Conservation (phyloP, 2,113 vertebrate species). For the Enhydra lutris region DNA sequence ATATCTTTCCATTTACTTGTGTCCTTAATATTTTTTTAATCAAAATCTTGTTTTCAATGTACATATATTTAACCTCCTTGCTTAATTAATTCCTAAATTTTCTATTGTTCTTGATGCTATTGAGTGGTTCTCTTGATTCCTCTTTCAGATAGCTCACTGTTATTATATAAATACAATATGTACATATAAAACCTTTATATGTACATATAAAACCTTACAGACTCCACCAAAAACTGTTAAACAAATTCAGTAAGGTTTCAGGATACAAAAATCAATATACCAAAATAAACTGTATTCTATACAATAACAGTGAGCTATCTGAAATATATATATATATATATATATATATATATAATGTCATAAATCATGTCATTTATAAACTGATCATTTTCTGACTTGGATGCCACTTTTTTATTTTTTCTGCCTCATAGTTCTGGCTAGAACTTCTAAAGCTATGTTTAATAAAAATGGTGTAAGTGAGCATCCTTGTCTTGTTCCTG, state of each 20-base stretch:
- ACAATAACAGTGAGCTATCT: too few relatives aligned
- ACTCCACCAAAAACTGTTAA: not conserved
- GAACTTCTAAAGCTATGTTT: not conserved
- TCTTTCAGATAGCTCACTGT: not conserved
- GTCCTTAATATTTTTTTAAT: not conserved
- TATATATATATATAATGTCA: too few relatives aligned
- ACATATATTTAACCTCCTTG: not conserved
- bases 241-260: not conserved
- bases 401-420: not conserved
- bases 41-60: not conserved
- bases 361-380: not conserved
- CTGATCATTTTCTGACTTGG: not conserved
- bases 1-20: not conserved
- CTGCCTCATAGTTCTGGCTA: not conserved
- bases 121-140: not conserved
- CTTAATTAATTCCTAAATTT: not conserved
- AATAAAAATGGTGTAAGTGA: not conserved
- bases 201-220: not conserved
- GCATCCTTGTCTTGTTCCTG: not conserved
- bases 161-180: not conserved
- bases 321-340: too few relatives aligned
- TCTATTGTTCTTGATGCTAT: not conserved
- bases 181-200: not conserved
- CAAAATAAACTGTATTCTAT: not conserved
- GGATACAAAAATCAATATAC: not conserved